Conservation (phyloP, 2,888 invertebrate species). For the Cheilosia impressa region DNA sequence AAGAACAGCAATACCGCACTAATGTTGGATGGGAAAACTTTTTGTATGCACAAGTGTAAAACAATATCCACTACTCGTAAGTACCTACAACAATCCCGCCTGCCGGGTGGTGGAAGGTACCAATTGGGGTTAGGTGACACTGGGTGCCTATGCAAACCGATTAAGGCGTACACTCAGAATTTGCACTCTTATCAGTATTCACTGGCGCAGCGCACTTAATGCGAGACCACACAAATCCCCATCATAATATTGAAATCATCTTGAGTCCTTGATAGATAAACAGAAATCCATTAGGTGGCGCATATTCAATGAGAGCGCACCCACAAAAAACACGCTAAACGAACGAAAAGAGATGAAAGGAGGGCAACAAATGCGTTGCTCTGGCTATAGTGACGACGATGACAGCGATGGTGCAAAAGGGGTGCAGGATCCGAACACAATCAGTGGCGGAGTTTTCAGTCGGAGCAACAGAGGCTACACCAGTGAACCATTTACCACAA, state of each 20-base stretch:
- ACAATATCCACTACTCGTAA: slow-evolving; percentile 33
- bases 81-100: slow-evolving; percentile 12
- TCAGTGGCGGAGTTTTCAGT: slow-evolving; percentile 43
- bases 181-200: slow-evolving; percentile 68
- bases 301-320: slow-evolving; percentile 71
- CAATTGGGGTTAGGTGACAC: background rate
- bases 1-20: background rate
- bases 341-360: slow-evolving; percentile 37
- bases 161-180: slow-evolving; percentile 29
- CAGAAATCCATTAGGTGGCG: slow-evolving; percentile 77
- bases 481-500: slow-evolving; percentile 25
- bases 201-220: slow-evolving; percentile 66
- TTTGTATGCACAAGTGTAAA: slow-evolving; percentile 43
- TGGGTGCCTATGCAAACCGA: slow-evolving; percentile 12
- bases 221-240: slow-evolving; percentile 76
- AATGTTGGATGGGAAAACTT: background rate
- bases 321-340: slow-evolving; percentile 35
- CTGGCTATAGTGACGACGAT: background rate
- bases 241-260: slow-evolving; percentile 76
- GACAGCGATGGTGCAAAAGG: slow-evolving; percentile 6
- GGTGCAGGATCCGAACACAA: slow-evolving; percentile 36
- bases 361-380: slow-evolving; percentile 17
- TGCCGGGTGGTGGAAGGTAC: background rate
- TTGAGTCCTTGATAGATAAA: slow-evolving; percentile 77
- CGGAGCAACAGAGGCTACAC: slow-evolving; percentile 53